Base-by-base conservation (phyloP, 2,113 vertebrate species). In the Gorilla gorilla region DNA sequence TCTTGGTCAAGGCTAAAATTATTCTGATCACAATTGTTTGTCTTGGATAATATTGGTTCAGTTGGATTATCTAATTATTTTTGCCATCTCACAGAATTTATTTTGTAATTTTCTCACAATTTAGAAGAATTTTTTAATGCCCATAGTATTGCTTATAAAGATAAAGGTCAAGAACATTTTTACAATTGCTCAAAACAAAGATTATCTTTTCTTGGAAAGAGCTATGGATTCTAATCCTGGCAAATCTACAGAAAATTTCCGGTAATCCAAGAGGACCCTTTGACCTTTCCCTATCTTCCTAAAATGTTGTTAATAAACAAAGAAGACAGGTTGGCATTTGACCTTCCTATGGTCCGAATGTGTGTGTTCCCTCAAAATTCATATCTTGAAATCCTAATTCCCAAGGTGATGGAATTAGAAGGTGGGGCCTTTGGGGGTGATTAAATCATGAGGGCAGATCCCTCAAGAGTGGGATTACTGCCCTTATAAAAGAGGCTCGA, bases 31-130 rank as follows among this genome's bases (percentile, higher is more conserved):
- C 85, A 96, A 84, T 80, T 85, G 79, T 92, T 95, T 94, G 57
- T n/a, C 16, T 96, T 78, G 87, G 61, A 94, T 92, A 98, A 96
- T 72, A 88, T 97, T 95, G 5, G 72, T 94, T 89, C 72, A 32
- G n/a, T 93, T 97, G 85, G 40, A 97, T 96, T 96, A 93, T 80
- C 82, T 97, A 96, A 97, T 96, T 35, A 94, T 50, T 95, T 96
- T 64, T 95, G 93, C 93, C 92, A 96, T 97, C 80, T 93, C 52
- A 80, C 8, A 90, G 78, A 96, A 64, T 73, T 91, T 88, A 64
- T 40, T 85, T 93, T 93, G 32, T 59, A 76, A 82, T 94, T 90
- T 97, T 97, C 68, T 43, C 90, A 97, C 57, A 86, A 32, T 92
- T 87, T 61, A 88, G 55, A 90, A 91, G 2, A 64, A 45, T 0